Percentiles rank a stretch among this genome's conserved stretches.
Evolutionary conservation across 2,113 vertebrate species (phyloP).

Genomic region (Anseranas semipalmata): DNA sequence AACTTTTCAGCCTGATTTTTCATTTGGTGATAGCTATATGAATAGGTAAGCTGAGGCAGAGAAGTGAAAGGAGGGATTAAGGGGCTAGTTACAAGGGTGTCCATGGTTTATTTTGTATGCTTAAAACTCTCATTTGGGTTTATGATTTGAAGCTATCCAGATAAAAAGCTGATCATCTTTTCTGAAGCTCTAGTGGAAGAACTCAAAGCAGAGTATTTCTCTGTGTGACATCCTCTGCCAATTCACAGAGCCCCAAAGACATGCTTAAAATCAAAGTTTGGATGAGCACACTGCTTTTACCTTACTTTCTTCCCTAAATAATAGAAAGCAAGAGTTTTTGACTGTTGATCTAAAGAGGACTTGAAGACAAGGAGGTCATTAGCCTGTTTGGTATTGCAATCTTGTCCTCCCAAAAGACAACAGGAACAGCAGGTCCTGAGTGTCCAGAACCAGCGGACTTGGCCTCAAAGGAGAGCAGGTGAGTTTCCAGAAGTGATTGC

Average conservation of each 20-base stretch:
- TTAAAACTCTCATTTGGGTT: neutral
- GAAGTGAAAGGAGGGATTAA: neutral
- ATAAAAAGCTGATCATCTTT: neutral
- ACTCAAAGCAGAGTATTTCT: neutral
- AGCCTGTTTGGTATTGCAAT: neutral
- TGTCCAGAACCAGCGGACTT: neutral
- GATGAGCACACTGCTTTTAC: neutral
- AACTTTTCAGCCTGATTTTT: neutral
- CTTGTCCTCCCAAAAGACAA: neutral
- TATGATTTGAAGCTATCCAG: neutral
- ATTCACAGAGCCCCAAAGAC: neutral
- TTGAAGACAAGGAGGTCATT: neutral
- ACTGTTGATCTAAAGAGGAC: neutral
- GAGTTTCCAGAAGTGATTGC: neutral
- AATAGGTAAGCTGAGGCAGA: neutral
- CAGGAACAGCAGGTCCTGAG: neutral
- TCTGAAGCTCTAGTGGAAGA: neutral
- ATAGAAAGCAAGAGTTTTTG: neutral
- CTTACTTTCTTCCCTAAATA: neutral
- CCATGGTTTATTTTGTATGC: neutral
- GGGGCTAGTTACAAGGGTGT: neutral
- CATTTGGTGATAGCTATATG: accelerated
- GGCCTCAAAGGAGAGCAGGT: neutral
- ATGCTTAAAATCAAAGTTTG: neutral
- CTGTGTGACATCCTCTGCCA: neutral